Percentiles rank a stretch among this genome's conserved stretches.
phyloP scores from a whole-genome alignment of 1,140 invertebrate species.

The Callitettix versicolor region DNA sequence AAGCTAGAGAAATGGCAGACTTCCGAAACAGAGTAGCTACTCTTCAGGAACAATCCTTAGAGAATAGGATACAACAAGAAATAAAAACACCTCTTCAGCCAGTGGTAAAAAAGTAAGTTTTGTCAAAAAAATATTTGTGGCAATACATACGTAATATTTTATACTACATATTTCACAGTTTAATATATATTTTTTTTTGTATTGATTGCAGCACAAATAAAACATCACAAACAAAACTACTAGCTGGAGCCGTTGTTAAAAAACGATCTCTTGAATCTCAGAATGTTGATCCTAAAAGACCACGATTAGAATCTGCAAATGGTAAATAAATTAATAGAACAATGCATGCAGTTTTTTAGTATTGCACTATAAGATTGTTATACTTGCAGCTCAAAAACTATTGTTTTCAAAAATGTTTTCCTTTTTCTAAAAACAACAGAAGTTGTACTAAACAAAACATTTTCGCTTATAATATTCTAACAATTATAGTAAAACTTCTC shows the following conservation, averaged over 20 bases:
- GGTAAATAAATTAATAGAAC: conserved; percentile 9
- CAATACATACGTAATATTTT: no score
- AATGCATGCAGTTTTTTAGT: no score
- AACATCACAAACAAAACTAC: conserved; percentile 43
- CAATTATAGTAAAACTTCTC: no score
- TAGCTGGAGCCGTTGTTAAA: conserved; percentile 47
- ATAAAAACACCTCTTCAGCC: conserved; percentile 33
- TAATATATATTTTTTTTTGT: not conserved
- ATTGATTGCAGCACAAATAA: conserved; percentile 26
- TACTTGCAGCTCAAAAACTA: no score
- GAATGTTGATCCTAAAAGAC: conserved; percentile 19
- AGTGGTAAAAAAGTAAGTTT: conserved; percentile 33
- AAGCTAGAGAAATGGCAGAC: conserved; percentile 68
- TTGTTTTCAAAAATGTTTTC: no score
- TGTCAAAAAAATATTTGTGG: conserved; percentile 24
- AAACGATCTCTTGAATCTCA: conserved; percentile 31
- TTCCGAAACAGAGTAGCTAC: conserved; percentile 70
- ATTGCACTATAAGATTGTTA: no score
- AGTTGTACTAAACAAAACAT: no score
- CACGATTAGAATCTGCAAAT: conserved; percentile 22
- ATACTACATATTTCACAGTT: no score
- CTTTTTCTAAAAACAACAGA: no score
- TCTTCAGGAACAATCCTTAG: conserved; percentile 59
- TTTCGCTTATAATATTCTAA: no score
- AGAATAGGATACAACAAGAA: conserved; percentile 49